phyloP scores from a whole-genome alignment of 1,140 invertebrate species.

The Druon quercuslanigerum region DNA sequence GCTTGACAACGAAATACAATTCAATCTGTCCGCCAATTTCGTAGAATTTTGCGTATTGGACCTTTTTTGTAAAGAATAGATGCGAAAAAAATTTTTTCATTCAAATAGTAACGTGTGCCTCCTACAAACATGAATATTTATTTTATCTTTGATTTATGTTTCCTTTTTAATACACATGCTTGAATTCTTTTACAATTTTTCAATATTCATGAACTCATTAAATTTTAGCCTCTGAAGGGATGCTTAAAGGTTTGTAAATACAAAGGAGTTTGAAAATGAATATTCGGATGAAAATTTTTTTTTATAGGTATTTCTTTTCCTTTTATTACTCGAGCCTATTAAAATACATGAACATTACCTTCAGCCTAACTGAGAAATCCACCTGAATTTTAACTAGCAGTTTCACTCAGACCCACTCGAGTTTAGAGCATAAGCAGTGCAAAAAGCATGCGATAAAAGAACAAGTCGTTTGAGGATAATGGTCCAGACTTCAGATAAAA shows the following conservation, averaged over 20 bases:
- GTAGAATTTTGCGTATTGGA: background rate
- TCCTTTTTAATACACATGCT: background rate
- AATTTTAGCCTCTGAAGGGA: too few relatives aligned
- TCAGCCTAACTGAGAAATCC: background rate
- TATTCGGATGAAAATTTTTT: too few relatives aligned
- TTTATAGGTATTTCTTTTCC: too few relatives aligned
- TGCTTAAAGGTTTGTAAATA: too few relatives aligned
- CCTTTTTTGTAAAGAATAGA: background rate
- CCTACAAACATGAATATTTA: background rate
- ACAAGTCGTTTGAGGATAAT: slow-evolving; percentile 20
- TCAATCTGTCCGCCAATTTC: too few relatives aligned
- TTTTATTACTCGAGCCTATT: background rate
- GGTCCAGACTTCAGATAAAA: slow-evolving; percentile 3
- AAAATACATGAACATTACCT: background rate
- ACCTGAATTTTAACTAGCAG: background rate
- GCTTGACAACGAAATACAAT: too few relatives aligned
- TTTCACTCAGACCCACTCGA: slow-evolving; percentile 4
- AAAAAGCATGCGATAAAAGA: slow-evolving; percentile 16
- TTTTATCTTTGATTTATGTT: background rate
- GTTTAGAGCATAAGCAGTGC: slow-evolving; percentile 10
- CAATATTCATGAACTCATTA: too few relatives aligned
- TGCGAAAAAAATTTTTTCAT: background rate
- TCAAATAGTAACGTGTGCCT: background rate
- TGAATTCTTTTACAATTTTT: too few relatives aligned
- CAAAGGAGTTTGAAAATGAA: too few relatives aligned